Percentiles rank a stretch among this genome's conserved stretches.
These are phyloP conservation scores for Onychomys torridus DNA, from an alignment of 2,797 vertebrate species.

Conservation along the genomic window DNA sequence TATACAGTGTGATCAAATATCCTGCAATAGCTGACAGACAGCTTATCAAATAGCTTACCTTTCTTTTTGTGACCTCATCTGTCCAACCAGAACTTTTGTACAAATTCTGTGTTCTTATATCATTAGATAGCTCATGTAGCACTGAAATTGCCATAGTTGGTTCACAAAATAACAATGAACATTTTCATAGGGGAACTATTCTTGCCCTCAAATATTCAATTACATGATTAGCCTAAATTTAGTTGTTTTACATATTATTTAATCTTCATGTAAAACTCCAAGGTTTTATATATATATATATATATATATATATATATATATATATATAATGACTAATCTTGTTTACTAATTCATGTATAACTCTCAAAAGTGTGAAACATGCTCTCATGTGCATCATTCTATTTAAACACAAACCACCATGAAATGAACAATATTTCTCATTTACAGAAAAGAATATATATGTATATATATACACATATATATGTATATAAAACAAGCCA, in stretches of 20 bases:
- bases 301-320: background rate
- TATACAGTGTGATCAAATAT: background rate
- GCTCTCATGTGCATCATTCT: background rate
- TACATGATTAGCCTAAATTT: background rate
- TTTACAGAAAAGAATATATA: background rate
- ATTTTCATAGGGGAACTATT: conserved; percentile 36
- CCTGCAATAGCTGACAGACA: background rate
- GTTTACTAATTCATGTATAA: conserved; percentile 14
- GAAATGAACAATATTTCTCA: conserved; percentile 8
- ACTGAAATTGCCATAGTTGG: background rate
- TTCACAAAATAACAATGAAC: background rate
- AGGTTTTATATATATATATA: background rate
- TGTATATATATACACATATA: too few species aligned
- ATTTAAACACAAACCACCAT: background rate
- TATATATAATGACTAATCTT: background rate
- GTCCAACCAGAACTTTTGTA: background rate
- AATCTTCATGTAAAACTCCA: background rate
- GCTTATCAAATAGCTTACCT: background rate
- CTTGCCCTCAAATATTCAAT: background rate
- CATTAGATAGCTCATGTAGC: background rate
- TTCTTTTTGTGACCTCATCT: background rate
- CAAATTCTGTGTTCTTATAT: background rate
- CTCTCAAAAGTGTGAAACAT: background rate
- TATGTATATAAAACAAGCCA: too few species aligned
- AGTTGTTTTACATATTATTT: background rate